These are phyloP conservation scores for Chelonoidis abingdonii DNA, from an alignment of 2,113 vertebrate genomes.

Conservation along the genomic window DNA sequence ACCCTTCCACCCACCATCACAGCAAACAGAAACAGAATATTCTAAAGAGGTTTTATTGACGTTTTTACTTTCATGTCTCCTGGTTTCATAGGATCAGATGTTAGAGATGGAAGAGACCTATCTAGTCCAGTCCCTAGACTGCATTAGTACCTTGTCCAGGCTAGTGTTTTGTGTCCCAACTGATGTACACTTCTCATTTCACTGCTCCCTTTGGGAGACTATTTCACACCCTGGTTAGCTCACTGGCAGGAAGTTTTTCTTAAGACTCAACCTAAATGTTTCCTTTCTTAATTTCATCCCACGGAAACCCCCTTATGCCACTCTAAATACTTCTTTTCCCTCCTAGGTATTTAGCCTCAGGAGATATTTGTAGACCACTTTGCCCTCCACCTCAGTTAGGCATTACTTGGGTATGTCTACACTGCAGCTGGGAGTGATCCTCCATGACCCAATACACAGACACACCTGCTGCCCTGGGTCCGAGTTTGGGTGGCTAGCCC, in stretches of 20 bases:
- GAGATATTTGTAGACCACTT: neutral
- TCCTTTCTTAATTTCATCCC: neutral
- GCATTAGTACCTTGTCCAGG: neutral
- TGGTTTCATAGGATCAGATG: neutral
- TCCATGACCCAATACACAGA: neutral
- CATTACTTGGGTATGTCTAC: neutral
- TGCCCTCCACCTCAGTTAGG: conserved; percentile 10
- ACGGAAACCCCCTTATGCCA: neutral
- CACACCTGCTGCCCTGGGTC: neutral
- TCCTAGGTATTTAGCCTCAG: neutral
- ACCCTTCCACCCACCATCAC: fast-evolving
- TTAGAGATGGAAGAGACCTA: neutral
- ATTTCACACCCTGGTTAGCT: neutral
- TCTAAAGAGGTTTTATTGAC: neutral
- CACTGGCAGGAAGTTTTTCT: neutral
- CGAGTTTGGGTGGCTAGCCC: neutral
- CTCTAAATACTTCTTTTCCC: neutral
- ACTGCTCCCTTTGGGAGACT: neutral
- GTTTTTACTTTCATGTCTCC: neutral
- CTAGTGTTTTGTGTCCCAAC: neutral
- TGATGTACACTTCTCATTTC: neutral
- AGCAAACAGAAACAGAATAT: neutral
- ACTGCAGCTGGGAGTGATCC: neutral
- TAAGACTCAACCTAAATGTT: neutral
- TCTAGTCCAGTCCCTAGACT: neutral